Evolutionary conservation across 2,888 invertebrate genomes (phyloP).

Genomic region (Hypselothyrea guttata): DNA sequence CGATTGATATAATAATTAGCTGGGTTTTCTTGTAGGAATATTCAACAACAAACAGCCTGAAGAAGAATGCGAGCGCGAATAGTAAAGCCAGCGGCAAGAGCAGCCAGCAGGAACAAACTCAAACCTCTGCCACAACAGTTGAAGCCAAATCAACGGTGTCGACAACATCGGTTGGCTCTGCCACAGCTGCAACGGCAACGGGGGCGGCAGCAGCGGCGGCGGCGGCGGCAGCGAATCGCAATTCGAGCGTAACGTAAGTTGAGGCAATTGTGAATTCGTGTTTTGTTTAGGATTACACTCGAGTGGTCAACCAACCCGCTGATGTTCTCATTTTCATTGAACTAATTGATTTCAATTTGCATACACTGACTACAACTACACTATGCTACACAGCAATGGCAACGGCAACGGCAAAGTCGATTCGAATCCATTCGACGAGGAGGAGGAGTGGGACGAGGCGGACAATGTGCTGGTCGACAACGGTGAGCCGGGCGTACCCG

Average conservation of each 20-base stretch:
- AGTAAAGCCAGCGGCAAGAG: constrained; percentile 73
- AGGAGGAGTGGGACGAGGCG: constrained; percentile 87
- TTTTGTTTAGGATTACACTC: constrained; percentile 56
- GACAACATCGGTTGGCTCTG: constrained; percentile 59
- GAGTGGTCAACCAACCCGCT: constrained; percentile 36
- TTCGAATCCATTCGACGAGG: constrained; percentile 94
- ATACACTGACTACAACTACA: constrained; percentile 24
- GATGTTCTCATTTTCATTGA: constrained; percentile 66
- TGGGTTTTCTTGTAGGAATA: constrained; percentile 83
- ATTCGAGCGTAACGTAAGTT: constrained; percentile 86
- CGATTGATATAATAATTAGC: constrained; percentile 9
- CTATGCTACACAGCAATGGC: constrained; percentile 84
- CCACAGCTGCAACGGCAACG: constrained; percentile 53
- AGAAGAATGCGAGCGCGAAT: constrained; percentile 75
- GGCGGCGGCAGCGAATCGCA: constrained; percentile 83
- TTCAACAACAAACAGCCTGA: constrained; percentile 83
- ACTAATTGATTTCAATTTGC: constrained; percentile 76
- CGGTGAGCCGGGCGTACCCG: constrained; percentile 96
- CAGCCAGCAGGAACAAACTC: constrained; percentile 62
- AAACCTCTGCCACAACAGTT: constrained; percentile 80
- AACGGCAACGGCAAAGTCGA: constrained; percentile 85
- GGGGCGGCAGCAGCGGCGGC: constrained; percentile 63
- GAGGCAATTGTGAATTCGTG: constrained; percentile 41
- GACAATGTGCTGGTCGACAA: constrained; percentile 93
- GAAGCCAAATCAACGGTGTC: constrained; percentile 81